These are phyloP conservation scores for Bombycilla garrulus DNA, from an alignment of 2,113 vertebrate species.

Conservation along the genomic window DNA sequence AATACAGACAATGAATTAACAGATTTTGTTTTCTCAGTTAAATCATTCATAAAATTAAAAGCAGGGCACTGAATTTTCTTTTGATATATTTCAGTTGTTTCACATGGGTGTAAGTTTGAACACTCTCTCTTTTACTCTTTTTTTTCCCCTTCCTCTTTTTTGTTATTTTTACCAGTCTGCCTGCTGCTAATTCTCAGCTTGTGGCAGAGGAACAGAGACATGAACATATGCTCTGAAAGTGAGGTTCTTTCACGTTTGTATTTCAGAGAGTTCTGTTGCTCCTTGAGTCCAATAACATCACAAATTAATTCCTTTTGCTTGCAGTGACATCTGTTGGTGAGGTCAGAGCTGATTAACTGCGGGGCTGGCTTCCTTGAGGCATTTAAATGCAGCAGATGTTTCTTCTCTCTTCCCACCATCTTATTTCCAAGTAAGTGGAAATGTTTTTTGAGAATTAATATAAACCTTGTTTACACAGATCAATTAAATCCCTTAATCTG, in stretches of 20 bases:
- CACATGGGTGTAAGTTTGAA: constrained; percentile 2
- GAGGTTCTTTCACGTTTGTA: background rate
- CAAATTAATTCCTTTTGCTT: constrained; percentile 48
- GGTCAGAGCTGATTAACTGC: background rate
- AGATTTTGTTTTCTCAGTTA: constrained; percentile 38
- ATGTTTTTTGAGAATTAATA: background rate
- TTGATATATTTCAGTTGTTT: constrained; percentile 5
- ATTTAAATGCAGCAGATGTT: background rate
- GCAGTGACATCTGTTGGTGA: constrained; percentile 54
- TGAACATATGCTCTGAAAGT: constrained; percentile 33
- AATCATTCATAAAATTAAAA: constrained; percentile 49
- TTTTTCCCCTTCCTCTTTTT: background rate
- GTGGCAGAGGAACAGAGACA: constrained; percentile 5
- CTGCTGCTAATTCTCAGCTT: constrained; percentile 57
- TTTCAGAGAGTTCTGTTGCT: background rate
- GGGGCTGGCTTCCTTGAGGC: background rate
- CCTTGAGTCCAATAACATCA: background rate
- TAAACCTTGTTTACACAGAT: background rate
- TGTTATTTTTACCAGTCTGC: constrained; percentile 33
- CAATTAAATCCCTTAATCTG: background rate
- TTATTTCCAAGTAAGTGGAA: constrained; percentile 3
- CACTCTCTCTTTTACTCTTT: background rate
- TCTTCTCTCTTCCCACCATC: background rate
- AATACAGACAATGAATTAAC: background rate
- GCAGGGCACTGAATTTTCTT: background rate